phyloP scores from a whole-genome alignment of 64 coral and sea anemone genomes.

The Cladopsammia gracilis region DNA sequence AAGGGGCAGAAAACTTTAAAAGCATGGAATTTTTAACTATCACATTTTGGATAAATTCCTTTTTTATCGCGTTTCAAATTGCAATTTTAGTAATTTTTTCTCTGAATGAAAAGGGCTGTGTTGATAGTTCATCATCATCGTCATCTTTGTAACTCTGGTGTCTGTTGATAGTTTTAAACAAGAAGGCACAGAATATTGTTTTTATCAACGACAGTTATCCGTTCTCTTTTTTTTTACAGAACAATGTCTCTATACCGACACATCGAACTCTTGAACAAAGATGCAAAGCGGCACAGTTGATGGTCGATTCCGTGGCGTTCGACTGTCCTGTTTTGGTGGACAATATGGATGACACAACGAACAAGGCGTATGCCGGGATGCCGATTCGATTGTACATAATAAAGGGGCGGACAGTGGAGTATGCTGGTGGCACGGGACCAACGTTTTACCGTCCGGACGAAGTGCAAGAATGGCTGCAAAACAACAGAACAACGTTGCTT shows the following conservation, averaged over 20 bases:
- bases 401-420: constrained; percentile 29
- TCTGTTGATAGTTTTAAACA: no score
- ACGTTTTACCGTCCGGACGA: constrained; percentile 73
- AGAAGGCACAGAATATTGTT: no score
- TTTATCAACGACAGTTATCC: background rate
- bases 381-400: constrained; percentile 77
- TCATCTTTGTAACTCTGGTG: no score
- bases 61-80: background rate
- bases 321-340: constrained; percentile 74
- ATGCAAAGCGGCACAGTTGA: constrained; percentile 67
- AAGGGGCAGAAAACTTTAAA: background rate
- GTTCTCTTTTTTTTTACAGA: constrained; percentile 24
- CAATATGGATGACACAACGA: constrained; percentile 70
- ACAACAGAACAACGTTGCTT: background rate
- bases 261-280: constrained; percentile 75
- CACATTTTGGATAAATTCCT: background rate
- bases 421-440: constrained; percentile 68
- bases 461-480: constrained; percentile 63
- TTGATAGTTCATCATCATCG: no score
- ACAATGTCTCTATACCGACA: constrained; percentile 56
- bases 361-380: constrained; percentile 59
- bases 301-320: constrained; percentile 43
- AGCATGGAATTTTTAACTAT: background rate
- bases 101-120: background rate
- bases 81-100: background rate